phyloP scores from a whole-genome alignment of 2,113 vertebrate species.

The Odobenus rosmarus region DNA sequence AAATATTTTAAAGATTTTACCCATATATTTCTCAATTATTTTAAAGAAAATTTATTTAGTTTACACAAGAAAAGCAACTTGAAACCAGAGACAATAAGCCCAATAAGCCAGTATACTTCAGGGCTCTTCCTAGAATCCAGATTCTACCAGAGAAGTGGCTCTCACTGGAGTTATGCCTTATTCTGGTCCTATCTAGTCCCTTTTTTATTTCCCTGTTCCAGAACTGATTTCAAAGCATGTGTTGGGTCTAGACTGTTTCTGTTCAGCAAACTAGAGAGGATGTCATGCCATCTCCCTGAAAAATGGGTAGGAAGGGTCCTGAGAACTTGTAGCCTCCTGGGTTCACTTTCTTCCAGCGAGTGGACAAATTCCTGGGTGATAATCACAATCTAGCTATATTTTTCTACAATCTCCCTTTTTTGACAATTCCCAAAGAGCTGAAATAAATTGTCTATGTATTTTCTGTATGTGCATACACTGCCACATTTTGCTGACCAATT shows the following conservation, averaged over 20 bases:
- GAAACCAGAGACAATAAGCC: neutral
- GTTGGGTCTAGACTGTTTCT: neutral
- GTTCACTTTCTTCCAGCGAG: neutral
- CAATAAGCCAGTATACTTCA: neutral
- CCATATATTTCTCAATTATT: neutral
- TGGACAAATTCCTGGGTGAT: neutral
- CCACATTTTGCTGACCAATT: neutral
- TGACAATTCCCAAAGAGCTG: neutral
- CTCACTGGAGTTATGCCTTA: neutral
- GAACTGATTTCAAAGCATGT: neutral
- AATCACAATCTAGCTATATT: neutral
- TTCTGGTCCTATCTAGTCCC: neutral
- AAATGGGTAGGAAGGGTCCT: neutral
- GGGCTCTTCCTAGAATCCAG: neutral
- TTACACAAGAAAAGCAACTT: neutral
- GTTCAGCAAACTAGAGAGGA: neutral
- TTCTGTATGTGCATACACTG: neutral
- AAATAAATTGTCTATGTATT: neutral
- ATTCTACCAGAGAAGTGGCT: neutral
- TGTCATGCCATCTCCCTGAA: accelerated
- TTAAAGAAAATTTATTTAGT: neutral
- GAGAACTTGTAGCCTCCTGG: neutral
- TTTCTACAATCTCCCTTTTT: neutral
- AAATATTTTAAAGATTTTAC: neutral
- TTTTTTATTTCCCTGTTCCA: neutral